These are phyloP conservation scores for Amia ocellicauda DNA, from an alignment of 2,113 vertebrate species.

Conservation along the genomic window DNA sequence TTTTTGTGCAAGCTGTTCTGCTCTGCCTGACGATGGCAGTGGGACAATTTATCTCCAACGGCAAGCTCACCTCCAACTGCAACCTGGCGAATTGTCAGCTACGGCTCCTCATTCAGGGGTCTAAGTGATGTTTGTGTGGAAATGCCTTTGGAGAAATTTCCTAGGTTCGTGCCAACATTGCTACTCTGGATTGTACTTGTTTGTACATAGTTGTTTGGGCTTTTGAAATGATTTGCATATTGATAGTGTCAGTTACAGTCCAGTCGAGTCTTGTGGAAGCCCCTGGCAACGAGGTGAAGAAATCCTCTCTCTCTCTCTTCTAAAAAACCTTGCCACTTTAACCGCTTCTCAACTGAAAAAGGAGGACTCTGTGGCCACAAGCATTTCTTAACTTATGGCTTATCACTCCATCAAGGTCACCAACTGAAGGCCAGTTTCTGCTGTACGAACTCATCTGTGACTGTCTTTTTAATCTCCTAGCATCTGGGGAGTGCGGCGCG, in stretches of 20 bases:
- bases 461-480: too few relatives aligned
- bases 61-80: too few relatives aligned
- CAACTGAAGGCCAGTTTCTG: slow-evolving; percentile 14
- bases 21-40: too few relatives aligned
- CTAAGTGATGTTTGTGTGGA: too few relatives aligned
- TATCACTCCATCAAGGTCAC: slow-evolving; percentile 45
- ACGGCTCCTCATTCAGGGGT: too few relatives aligned
- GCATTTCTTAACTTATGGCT: slow-evolving; percentile 6
- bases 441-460: not conserved
- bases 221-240: slow-evolving; percentile 46
- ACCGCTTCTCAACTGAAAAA: not conserved
- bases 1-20: too few relatives aligned
- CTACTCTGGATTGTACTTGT: slow-evolving; percentile 31
- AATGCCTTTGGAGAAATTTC: slow-evolving; percentile 55
- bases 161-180: slow-evolving; percentile 53
- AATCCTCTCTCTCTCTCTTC: not conserved
- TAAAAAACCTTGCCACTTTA: not conserved
- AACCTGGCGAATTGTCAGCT: too few relatives aligned
- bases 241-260: slow-evolving; percentile 50
- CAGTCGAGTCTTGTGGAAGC: slow-evolving; percentile 35
- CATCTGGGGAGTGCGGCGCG: not conserved
- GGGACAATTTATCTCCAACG: too few relatives aligned
- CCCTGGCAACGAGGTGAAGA: slow-evolving; percentile 12
- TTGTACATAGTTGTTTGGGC: slow-evolving; percentile 29
- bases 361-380: not conserved